Conservation (phyloP, 2,113 vertebrate species). For the Gadus macrocephalus region DNA sequence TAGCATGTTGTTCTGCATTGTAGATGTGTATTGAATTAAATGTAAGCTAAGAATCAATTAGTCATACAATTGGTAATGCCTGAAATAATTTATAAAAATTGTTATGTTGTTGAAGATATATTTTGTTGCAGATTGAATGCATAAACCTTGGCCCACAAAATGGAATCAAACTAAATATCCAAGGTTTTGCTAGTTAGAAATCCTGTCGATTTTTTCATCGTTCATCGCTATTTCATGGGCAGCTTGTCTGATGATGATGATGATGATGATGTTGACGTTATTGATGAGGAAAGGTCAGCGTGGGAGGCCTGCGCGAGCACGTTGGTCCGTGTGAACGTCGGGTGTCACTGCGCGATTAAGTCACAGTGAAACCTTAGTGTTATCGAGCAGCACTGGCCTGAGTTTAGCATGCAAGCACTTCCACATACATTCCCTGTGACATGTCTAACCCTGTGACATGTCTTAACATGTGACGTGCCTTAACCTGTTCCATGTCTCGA, state of each 20-base stretch:
- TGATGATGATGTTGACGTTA: constrained; percentile 4
- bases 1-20: not conserved
- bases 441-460: not conserved
- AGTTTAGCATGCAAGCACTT: not conserved
- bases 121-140: too few species aligned
- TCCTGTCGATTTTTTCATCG: too few species aligned
- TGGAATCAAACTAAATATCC: too few species aligned
- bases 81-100: too few species aligned
- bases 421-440: constrained; percentile 10
- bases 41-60: too few species aligned
- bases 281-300: constrained; percentile 29
- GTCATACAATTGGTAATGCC: too few species aligned
- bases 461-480: too few species aligned
- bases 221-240: constrained; percentile 18
- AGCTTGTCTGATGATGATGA: not conserved
- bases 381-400: too few species aligned
- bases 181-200: too few species aligned
- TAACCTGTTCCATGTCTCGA: not conserved
- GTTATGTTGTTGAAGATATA: too few species aligned
- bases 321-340: not conserved
- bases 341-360: constrained; percentile 17
- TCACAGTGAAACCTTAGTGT: not conserved
- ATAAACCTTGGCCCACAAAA: too few species aligned
- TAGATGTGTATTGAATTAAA: too few species aligned
- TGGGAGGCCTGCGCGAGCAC: constrained; percentile 7